phyloP scores from a whole-genome alignment of 1,140 invertebrate genomes.

The Brachionus calyciflorus region DNA sequence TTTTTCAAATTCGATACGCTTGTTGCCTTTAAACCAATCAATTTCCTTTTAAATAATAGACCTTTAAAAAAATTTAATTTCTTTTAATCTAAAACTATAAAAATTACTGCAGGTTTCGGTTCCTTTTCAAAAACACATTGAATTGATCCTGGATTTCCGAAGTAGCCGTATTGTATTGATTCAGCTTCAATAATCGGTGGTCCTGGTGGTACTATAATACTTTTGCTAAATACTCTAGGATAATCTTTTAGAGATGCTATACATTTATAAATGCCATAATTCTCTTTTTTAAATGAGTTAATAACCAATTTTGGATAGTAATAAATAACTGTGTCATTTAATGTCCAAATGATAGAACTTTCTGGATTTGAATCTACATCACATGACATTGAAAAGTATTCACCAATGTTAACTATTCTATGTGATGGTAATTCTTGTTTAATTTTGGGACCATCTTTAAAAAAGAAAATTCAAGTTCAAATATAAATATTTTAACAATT shows the following conservation, averaged over 20 bases:
- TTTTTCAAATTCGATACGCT: slow-evolving; percentile 35
- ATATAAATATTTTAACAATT: neutral
- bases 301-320: slow-evolving; percentile 38
- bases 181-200: slow-evolving; percentile 26
- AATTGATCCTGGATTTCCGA: slow-evolving; percentile 14
- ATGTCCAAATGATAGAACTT: slow-evolving; percentile 22
- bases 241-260: slow-evolving; percentile 34
- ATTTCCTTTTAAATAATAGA: too few relatives aligned
- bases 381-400: neutral
- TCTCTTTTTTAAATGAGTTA: slow-evolving; percentile 33
- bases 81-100: neutral
- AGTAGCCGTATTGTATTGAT: neutral
- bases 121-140: slow-evolving; percentile 29
- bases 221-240: slow-evolving; percentile 15
- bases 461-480: neutral
- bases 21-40: slow-evolving; percentile 14
- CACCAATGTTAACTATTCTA: slow-evolving; percentile 3
- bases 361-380: slow-evolving; percentile 36
- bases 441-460: slow-evolving; percentile 24
- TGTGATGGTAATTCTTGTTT: slow-evolving; percentile 27
- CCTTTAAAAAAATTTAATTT: neutral
- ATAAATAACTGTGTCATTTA: slow-evolving; percentile 40
- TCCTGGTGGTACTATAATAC: slow-evolving; percentile 5
- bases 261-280: slow-evolving; percentile 43
- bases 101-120: slow-evolving; percentile 29